Evolutionary conservation across 2,888 invertebrate species (phyloP), one percentile per base, ranked within the genome.

Genomic region (Caenorhabditis uteleia): DNA sequence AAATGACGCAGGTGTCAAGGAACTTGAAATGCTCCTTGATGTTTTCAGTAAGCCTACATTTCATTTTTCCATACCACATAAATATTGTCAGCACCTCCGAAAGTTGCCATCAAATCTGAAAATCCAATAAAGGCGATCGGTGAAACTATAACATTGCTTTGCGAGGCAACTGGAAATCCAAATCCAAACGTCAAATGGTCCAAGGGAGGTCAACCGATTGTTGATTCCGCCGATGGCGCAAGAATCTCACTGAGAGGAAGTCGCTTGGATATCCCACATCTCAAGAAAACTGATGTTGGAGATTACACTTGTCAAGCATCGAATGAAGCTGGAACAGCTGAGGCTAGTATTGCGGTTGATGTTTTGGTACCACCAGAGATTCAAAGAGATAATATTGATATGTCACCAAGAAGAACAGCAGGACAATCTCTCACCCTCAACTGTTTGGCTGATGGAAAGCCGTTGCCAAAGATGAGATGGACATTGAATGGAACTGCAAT

Each of bases 261-360:
- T 16, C 71, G 83, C 2, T 54, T 83, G 39, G 82, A 83, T 50
- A 82, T 82, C 46, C 77, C 77, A 2, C 70, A 71, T 12, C 57
- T 83, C 23, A 70, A 70, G 27, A 65, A 69, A 42, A 60, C 62
- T 5, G 88, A 89, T 78, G 87, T 87, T 38, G 89, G 89, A 1
- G 85, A 86, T 26, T 89, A 88, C 75, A 86, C 84, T 1, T 89
- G 89, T 74, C 72, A 84, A 12, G 88, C 87, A 1, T 82, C 78
- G 43, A 89, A 89, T 74, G 82, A 85, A 34, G 87, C 86, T 74
- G 88, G 89, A 7, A 85, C 85, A 26, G 84, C 83, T 6, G 82
- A 85, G n/a, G 87, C 86, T 51, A 84, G 85, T 31, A 87, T 88
- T 49, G 83, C 84, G 31, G 78, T 90, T 1, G 85, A 87, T 47